Conservation (phyloP, 1,140 invertebrate species). For the Drosophila pseudoobscura region DNA sequence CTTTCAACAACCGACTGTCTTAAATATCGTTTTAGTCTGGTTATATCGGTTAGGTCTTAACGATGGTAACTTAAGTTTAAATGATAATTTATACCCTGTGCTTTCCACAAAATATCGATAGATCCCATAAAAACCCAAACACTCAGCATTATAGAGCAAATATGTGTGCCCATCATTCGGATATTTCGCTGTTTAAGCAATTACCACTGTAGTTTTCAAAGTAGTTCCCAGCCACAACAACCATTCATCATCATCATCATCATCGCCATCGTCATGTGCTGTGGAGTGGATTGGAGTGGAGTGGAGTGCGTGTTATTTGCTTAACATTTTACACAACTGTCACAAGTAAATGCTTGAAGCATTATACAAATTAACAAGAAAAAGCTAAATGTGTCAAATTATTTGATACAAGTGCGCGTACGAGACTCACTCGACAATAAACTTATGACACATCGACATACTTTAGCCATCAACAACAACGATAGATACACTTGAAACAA, state of each 20-base stretch:
- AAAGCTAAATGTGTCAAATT: conserved; percentile 36
- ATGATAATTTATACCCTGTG: too few relatives aligned
- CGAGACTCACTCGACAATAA: conserved; percentile 16
- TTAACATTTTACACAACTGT: conserved; percentile 40
- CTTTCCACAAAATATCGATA: too few relatives aligned
- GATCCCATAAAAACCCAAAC: too few relatives aligned
- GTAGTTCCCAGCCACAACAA: conserved; percentile 8
- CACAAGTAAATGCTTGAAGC: conserved; percentile 29
- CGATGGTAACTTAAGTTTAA: too few relatives aligned
- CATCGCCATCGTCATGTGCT: not conserved
- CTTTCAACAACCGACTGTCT: too few relatives aligned
- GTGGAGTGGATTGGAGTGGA: too few relatives aligned
- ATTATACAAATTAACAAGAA: conserved; percentile 28
- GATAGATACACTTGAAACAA: conserved; percentile 49
- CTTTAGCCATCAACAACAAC: conserved; percentile 23
- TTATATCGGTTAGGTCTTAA: too few relatives aligned
- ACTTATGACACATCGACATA: conserved; percentile 39
- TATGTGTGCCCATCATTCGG: too few relatives aligned
- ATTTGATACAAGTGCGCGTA: conserved; percentile 14
- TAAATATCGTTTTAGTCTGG: too few relatives aligned
- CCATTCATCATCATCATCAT: conserved; percentile 18
- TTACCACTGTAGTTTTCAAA: conserved; percentile 8
- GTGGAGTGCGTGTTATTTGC: conserved; percentile 29
- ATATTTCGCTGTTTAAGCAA: not conserved
- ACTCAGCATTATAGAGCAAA: too few relatives aligned